Conservation (phyloP, 2,797 vertebrate genomes). For the Acridotheres tristis region DNA sequence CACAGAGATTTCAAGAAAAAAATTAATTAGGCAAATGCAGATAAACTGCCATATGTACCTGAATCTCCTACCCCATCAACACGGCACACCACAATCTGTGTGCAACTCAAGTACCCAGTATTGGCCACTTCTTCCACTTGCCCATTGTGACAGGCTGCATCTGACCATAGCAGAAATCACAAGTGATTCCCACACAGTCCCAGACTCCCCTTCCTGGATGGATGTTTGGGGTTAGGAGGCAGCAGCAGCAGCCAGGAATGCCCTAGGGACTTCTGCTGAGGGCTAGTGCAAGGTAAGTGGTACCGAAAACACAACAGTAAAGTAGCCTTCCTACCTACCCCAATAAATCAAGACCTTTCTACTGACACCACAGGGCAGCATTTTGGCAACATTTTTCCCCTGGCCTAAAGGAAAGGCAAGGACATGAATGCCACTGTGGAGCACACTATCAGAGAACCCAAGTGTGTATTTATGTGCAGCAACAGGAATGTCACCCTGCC, state of each 20-base stretch:
- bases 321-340: not conserved
- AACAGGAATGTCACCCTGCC: not conserved
- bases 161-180: not conserved
- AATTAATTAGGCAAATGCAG: not conserved
- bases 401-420: not conserved
- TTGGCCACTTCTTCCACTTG: fast-evolving
- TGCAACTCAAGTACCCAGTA: not conserved
- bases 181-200: fast-evolving
- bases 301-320: not conserved
- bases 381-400: not conserved
- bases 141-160: not conserved
- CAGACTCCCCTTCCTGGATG: not conserved
- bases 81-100: not conserved
- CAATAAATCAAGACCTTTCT: not conserved
- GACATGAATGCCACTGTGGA: fast-evolving
- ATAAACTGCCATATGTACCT: not conserved
- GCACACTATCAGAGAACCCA: not conserved
- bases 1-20: not conserved
- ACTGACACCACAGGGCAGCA: not conserved
- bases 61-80: not conserved
- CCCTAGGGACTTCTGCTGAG: not conserved
- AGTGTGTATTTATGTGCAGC: fast-evolving
- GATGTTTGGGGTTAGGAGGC: not conserved
- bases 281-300: not conserved
- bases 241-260: not conserved